Percentiles rank a stretch among this genome's conserved stretches.
These are phyloP conservation scores for Mixornis gularis DNA, from an alignment of 2,113 vertebrate species.

Conservation along the genomic window DNA sequence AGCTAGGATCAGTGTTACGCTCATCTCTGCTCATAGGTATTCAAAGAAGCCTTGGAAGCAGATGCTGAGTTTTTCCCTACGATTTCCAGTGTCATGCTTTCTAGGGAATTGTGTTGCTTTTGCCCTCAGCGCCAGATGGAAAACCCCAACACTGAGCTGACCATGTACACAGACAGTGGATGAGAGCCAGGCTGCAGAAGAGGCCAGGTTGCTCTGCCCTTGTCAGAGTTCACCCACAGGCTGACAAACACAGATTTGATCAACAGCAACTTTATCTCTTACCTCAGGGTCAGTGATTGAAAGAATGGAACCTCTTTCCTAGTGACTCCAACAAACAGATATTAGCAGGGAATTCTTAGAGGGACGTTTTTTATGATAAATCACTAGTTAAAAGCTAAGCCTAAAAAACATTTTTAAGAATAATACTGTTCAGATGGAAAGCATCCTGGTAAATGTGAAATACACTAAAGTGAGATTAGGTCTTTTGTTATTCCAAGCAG, in stretches of 20 bases:
- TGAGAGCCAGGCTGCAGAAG: background rate
- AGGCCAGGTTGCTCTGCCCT: constrained; percentile 5
- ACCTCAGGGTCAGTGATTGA: background rate
- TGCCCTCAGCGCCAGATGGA: background rate
- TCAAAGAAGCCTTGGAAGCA: background rate
- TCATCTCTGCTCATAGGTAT: background rate
- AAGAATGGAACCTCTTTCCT: background rate
- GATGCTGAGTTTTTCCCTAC: background rate
- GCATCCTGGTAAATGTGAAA: background rate
- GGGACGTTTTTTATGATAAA: background rate
- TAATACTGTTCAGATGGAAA: background rate
- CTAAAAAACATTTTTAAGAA: background rate
- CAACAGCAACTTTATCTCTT: background rate
- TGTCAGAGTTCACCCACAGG: background rate
- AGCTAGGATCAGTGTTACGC: background rate
- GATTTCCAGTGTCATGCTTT: background rate
- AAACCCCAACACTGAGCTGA: background rate
- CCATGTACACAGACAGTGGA: background rate
- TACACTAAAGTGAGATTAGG: background rate
- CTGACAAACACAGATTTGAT: background rate
- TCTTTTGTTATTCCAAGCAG: background rate
- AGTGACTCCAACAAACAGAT: background rate
- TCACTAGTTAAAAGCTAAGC: background rate
- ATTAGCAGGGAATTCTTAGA: background rate
- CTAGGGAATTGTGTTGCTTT: background rate